A percentile compares a stretch with the other conserved stretches of the same genome.
Evolutionary conservation across 2,888 invertebrate species (phyloP).

Genomic region (Chloroclystis v-ata): DNA sequence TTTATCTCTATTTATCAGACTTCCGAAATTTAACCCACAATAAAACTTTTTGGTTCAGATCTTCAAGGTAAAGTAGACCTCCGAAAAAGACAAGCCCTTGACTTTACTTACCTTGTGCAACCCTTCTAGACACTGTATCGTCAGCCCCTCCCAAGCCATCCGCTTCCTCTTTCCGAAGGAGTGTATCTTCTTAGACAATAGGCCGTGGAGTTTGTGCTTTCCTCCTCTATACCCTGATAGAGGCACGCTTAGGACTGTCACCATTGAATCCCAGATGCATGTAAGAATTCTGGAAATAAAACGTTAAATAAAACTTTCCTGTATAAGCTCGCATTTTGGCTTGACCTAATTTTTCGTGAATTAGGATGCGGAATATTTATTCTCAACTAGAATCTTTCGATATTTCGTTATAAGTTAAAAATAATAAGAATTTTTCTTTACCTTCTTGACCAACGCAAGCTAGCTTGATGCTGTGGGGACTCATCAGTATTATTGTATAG

Average conservation of each 20-base stretch:
- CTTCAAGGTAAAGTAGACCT: too few relatives aligned
- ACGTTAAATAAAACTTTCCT: not conserved
- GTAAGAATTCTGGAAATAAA: conserved; percentile 82
- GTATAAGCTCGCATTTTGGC: not conserved
- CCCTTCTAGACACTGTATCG: conserved; percentile 91
- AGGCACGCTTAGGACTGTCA: conserved; percentile 90
- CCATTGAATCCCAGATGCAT: conserved; percentile 95
- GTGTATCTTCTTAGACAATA: conserved; percentile 79
- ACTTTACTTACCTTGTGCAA: conserved; percentile 83
- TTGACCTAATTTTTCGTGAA: too few relatives aligned
- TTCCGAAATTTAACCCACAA: too few relatives aligned
- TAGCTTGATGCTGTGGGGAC: conserved; percentile 86
- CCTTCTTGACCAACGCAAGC: conserved; percentile 85
- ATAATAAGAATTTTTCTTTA: conserved; percentile 34
- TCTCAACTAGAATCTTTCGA: too few relatives aligned
- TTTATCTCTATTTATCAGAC: too few relatives aligned
- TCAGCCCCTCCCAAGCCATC: conserved; percentile 82
- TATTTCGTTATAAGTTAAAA: too few relatives aligned
- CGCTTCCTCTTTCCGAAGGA: conserved; percentile 66
- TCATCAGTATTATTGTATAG: conserved; percentile 82
- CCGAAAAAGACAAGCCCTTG: not conserved
- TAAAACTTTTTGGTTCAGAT: too few relatives aligned
- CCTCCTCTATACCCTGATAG: conserved; percentile 76
- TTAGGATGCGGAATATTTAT: too few relatives aligned
- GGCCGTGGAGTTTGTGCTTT: conserved; percentile 63